Evolutionary conservation across 2,888 invertebrate genomes (phyloP), one percentile per base, ranked within the genome.

Genomic region (Lacanobia oleracea): DNA sequence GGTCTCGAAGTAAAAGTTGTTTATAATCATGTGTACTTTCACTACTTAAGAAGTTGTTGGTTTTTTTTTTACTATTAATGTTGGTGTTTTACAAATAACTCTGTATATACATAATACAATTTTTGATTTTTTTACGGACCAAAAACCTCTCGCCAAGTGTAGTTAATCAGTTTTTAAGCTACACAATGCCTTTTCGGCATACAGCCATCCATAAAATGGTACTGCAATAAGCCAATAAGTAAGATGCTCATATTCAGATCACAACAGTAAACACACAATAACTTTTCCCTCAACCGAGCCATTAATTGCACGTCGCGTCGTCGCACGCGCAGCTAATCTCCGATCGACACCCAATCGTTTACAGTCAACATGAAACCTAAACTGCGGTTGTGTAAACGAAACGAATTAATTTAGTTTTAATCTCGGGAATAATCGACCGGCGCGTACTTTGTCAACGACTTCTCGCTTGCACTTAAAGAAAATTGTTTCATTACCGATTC

Each of bases 401-500:
- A 80, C 67, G 75, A 77, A 85, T 79, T 79, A 72, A 79, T 86
- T 77, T 76, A 57, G 67, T 23, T 56, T 72, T 85, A 81, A 83
- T 85, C 85, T 83, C 21, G 37, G 43, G 64, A 74, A 83, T 77
- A 75, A 82, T 84, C 82, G 79, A 79, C 79, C 72, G 71, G 79
- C 73, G 74, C 74, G 78, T 79, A 87, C 86, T 89, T 88, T 88
- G 88, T 89, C 88, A 86, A 84, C 80, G 81, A 79, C 73, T 65
- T 67, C 79, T 76, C 75, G 40, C 66, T 62, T 70, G 75, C 75
- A 72, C 62, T 75, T 71, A 74, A 83, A 84, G 84, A 82, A 82
- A 83, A 86, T 84, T 75, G 78, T 87, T 88, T 89, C 87, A 89
- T 88, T 90, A 87, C 82, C 77, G 89, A 89, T 88, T 70, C 66